These are phyloP conservation scores for Dinoponera quadriceps DNA, from an alignment of 1,140 invertebrate species.

Conservation along the genomic window DNA sequence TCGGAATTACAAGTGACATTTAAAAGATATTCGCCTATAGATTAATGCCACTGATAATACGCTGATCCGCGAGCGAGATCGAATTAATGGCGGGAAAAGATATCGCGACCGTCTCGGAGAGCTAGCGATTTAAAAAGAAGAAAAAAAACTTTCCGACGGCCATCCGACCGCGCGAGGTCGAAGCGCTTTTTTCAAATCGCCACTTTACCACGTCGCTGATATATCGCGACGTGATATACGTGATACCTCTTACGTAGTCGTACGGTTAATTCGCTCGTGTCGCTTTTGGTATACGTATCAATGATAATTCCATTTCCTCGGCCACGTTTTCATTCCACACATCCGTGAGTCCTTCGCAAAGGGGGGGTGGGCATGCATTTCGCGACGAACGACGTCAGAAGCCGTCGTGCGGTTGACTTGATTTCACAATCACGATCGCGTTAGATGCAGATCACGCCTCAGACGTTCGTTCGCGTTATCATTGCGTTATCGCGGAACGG, in stretches of 20 bases:
- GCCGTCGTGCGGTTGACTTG: background rate
- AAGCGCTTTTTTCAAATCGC: background rate
- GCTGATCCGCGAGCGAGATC: background rate
- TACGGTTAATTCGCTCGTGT: background rate
- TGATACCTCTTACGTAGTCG: background rate
- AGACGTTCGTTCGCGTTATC: too few relatives aligned
- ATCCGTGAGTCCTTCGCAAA: too few relatives aligned
- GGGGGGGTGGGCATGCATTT: too few relatives aligned
- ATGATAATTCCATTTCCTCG: background rate
- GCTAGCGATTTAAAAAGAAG: background rate
- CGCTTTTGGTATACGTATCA: background rate
- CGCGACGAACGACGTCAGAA: background rate
- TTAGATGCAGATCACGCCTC: too few relatives aligned
- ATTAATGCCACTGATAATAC: conserved; percentile 49
- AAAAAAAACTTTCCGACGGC: conserved; percentile 6
- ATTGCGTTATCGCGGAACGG: too few relatives aligned
- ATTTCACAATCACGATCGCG: too few relatives aligned
- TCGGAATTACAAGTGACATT: conserved; percentile 58
- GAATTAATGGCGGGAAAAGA: conserved; percentile 46
- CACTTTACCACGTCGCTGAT: background rate
- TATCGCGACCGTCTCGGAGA: background rate
- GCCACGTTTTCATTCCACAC: too few relatives aligned
- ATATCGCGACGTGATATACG: background rate
- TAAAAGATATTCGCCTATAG: conserved; percentile 48
- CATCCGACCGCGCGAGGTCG: background rate